These are phyloP conservation scores for Lasioglossum figueresi DNA, from an alignment of 2,888 invertebrate genomes.

Conservation along the genomic window DNA sequence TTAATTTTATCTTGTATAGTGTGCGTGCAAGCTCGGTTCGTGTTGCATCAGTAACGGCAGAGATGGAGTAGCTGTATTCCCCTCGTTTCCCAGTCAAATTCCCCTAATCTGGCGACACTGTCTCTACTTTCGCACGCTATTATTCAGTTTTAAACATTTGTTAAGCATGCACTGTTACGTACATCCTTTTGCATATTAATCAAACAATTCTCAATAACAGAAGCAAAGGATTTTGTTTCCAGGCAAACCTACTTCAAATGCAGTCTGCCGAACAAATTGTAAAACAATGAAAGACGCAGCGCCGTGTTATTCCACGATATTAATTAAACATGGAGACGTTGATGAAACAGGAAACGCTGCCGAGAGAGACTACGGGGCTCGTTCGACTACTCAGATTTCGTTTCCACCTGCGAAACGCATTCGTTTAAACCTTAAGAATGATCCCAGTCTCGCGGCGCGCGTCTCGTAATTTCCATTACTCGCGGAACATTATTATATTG, in stretches of 20 bases:
- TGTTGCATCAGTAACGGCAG: too few relatives aligned
- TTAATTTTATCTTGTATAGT: too few relatives aligned
- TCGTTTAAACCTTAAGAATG: conserved; percentile 14
- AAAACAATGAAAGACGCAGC: background rate
- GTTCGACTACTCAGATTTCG: conserved; percentile 22
- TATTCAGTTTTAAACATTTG: too few relatives aligned
- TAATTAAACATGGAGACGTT: conserved; percentile 44
- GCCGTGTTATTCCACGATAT: conserved; percentile 9
- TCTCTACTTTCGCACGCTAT: too few relatives aligned
- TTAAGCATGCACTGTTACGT: too few relatives aligned
- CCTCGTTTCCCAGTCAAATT: too few relatives aligned
- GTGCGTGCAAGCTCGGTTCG: too few relatives aligned
- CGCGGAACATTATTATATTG: background rate
- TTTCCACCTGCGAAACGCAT: background rate
- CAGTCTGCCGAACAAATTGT: background rate
- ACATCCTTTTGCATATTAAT: background rate
- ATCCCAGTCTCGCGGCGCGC: conserved; percentile 1
- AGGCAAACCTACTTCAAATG: background rate
- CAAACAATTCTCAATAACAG: background rate
- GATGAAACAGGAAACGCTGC: background rate
- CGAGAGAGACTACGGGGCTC: background rate
- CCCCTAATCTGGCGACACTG: too few relatives aligned
- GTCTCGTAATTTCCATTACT: conserved; percentile 32
- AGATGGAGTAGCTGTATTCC: too few relatives aligned
- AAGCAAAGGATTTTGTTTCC: background rate